Conservation (phyloP, 1,140 invertebrate species). For the Philaenus spumarius region DNA sequence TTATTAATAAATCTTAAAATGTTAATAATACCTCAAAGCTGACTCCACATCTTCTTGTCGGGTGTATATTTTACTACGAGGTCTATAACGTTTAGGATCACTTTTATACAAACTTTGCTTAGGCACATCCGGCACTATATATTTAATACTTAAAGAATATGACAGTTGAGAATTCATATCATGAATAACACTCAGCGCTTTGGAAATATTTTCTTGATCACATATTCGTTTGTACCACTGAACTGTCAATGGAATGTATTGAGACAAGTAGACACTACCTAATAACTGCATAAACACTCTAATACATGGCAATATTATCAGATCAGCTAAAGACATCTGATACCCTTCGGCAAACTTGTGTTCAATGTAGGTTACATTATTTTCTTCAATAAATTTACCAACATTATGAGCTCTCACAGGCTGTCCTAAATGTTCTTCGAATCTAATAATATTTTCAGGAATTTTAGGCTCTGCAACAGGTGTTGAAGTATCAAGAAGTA, state of each 20-base stretch:
- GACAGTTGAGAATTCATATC: neutral
- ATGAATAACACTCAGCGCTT: conserved; percentile 1
- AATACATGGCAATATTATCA: conserved; percentile 69
- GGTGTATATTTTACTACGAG: conserved; percentile 63
- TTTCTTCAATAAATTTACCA: conserved; percentile 51
- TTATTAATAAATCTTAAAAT: no score
- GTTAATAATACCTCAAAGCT: conserved; percentile 15
- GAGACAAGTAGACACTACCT: conserved; percentile 35
- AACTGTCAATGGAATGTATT: conserved; percentile 53
- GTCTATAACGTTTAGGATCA: conserved; percentile 67
- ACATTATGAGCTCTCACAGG: conserved; percentile 83
- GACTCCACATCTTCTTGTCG: conserved; percentile 63
- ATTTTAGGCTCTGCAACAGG: conserved; percentile 30
- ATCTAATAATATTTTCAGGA: no score
- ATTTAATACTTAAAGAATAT: neutral
- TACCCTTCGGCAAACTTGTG: conserved; percentile 80
- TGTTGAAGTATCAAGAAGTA: neutral
- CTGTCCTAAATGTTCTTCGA: conserved; percentile 80
- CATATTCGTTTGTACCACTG: conserved; percentile 54
- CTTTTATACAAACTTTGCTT: conserved; percentile 69
- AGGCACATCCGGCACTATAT: conserved; percentile 37
- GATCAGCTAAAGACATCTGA: conserved; percentile 73
- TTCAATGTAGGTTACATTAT: conserved; percentile 34
- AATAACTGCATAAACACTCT: conserved; percentile 52
- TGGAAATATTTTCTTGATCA: conserved; percentile 16